Evolutionary conservation across 2,888 invertebrate genomes (phyloP), one percentile per base, ranked within the genome.

Genomic region (Geotrupes spiniger): DNA sequence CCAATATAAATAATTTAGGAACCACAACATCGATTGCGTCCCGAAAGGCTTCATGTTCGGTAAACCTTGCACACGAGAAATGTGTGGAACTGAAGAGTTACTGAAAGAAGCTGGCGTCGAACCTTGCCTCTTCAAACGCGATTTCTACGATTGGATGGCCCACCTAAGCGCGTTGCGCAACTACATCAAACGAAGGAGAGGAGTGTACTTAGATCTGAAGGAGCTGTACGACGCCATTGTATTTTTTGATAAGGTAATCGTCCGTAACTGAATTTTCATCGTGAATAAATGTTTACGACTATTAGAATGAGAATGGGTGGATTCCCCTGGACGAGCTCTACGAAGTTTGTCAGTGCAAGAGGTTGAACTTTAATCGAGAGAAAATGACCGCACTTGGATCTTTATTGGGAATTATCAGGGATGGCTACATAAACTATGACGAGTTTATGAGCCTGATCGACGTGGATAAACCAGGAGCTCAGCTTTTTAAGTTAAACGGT

Each of bases 11-110:
- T 15, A 26, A 62, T 63, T 47, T 47, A 70, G 69, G 25, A 76
- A 77, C 60, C 63, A 77, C 29, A 79, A 78, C 56, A 72, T 76
- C 29, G 61, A 59, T 6, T 63, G 69, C 42, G 74, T 80, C 1
- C 77, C 78, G 0, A 56, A 72, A 49, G 77, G 74, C n/a, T 71
- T 73, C 52, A 49, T 68, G 15, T 81, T 78, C 58, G 81, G 81
- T 1, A 74, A 63, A 36, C 63, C 74, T 2, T 46, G 51, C 6
- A 45, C 55, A 11, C 67, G 69, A 17, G 68, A 70, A 15, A 68
- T 75, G 2, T 77, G 74, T 51, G 76, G 74, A 42, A 61, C 78
- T 1, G 72, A 70, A 15, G 76, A 78, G 53, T 73, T 79, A 26
- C 29, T 72, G 16, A 69, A 62, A 56, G 66, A 69, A 41, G 33